phyloP scores from a whole-genome alignment of 2,113 vertebrate species.

The Rafetus swinhoei region DNA sequence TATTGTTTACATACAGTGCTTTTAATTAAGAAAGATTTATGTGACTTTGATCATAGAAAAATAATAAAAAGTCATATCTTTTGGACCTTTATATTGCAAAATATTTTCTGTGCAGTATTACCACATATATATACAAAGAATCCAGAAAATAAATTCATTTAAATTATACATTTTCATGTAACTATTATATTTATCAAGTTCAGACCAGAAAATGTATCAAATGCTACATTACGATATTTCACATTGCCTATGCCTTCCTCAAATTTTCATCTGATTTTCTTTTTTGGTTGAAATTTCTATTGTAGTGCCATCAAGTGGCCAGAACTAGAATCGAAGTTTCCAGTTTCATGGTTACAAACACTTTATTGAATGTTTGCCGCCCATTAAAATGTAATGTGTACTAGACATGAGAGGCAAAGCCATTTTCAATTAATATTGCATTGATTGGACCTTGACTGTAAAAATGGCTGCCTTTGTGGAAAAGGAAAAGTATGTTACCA shows the following conservation, averaged over 20 bases:
- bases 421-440: not conserved
- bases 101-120: not conserved
- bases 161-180: not conserved
- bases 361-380: not conserved
- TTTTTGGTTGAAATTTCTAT: slow-evolving; percentile 21
- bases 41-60: not conserved
- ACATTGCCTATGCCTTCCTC: fast-evolving
- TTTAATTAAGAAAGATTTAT: not conserved
- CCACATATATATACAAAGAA: fast-evolving
- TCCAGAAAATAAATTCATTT: not conserved
- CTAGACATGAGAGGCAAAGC: fast-evolving
- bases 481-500: not conserved
- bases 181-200: not conserved
- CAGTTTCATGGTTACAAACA: fast-evolving
- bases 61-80: fast-evolving
- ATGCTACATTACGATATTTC: not conserved
- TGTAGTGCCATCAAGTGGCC: slow-evolving; percentile 62
- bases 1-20: not conserved
- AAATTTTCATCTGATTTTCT: not conserved
- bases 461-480: not conserved
- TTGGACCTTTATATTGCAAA: not conserved
- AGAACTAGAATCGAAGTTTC: not conserved
- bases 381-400: not conserved
- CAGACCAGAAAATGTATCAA: not conserved
- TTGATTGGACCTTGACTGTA: fast-evolving